Evolutionary conservation across 2,113 vertebrate species (phyloP).

Genomic region (Nerophis ophidion): DNA sequence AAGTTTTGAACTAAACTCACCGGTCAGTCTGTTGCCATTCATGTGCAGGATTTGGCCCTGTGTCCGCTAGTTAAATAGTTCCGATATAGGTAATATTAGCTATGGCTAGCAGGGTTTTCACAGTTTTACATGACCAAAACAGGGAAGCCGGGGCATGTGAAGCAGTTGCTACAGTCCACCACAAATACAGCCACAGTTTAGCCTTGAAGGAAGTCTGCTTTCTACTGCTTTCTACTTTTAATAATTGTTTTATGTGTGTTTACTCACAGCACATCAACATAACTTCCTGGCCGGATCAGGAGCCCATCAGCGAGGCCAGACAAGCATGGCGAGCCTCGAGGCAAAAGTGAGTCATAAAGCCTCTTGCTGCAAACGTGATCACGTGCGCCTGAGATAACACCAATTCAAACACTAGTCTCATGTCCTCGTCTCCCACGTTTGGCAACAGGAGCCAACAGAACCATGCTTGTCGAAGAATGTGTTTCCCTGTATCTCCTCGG

Average conservation of each 20-base stretch:
- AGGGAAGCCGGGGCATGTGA: too few species aligned
- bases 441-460: conserved; percentile 28
- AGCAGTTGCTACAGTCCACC: too few species aligned
- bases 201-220: too few species aligned
- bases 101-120: too few species aligned
- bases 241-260: neutral
- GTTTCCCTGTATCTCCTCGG: conserved; percentile 4
- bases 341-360: conserved; percentile 64
- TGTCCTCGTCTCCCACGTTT: conserved; percentile 30
- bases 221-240: too few species aligned
- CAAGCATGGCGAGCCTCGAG: conserved; percentile 54
- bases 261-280: conserved; percentile 51
- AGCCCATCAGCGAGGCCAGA: conserved; percentile 52
- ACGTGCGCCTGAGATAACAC: conserved; percentile 52
- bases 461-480: conserved; percentile 1
- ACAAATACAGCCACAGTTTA: neutral
- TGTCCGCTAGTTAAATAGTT: too few species aligned
- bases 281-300: conserved; percentile 40
- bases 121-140: too few species aligned
- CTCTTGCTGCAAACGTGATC: conserved; percentile 57
- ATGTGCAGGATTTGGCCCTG: too few species aligned
- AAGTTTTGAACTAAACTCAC: too few species aligned
- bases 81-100: too few species aligned
- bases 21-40: too few species aligned
- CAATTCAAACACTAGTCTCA: conserved; percentile 42